A percentile compares a stretch with the other conserved stretches of the same genome.
phyloP scores from a whole-genome alignment of 2,888 invertebrate genomes.

The Parnassius glacialis region DNA sequence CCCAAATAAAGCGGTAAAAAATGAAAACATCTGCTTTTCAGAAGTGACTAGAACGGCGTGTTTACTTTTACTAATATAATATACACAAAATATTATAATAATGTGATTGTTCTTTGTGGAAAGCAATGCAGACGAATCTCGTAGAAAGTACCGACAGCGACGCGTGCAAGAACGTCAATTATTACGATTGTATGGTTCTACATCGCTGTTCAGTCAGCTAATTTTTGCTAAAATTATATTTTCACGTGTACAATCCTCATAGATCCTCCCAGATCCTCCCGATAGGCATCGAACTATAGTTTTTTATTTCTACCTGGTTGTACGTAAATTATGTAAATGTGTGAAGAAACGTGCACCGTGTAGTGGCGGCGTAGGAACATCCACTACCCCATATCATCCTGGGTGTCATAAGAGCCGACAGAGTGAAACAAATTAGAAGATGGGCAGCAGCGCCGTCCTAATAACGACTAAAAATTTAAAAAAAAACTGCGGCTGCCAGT shows the following conservation, averaged over 20 bases:
- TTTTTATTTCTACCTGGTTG: too few relatives aligned
- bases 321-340: too few relatives aligned
- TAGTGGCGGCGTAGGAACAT: too few relatives aligned
- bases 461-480: too few relatives aligned
- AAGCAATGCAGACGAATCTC: slow-evolving; percentile 43
- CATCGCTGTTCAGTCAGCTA: slow-evolving; percentile 13
- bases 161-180: slow-evolving; percentile 67
- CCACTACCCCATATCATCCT: too few relatives aligned
- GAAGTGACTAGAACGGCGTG: slow-evolving; percentile 32
- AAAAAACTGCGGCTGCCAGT: too few relatives aligned
- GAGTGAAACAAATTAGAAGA: too few relatives aligned
- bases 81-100: slow-evolving; percentile 61
- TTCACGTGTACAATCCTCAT: slow-evolving; percentile 12
- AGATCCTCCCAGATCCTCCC: too few relatives aligned
- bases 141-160: slow-evolving; percentile 61
- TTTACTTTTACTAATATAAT: slow-evolving; percentile 56
- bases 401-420: too few relatives aligned
- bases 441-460: too few relatives aligned
- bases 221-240: slow-evolving; percentile 17
- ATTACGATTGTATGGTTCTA: slow-evolving; percentile 48
- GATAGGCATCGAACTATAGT: too few relatives aligned
- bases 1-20: slow-evolving; percentile 2
- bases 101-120: slow-evolving; percentile 65
- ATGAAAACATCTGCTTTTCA: slow-evolving; percentile 21
- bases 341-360: too few relatives aligned